Percentiles rank a stretch among this genome's conserved stretches.
Conservation (phyloP, 2,797 vertebrate species). For the Acanthurus leucopareius region DNA sequence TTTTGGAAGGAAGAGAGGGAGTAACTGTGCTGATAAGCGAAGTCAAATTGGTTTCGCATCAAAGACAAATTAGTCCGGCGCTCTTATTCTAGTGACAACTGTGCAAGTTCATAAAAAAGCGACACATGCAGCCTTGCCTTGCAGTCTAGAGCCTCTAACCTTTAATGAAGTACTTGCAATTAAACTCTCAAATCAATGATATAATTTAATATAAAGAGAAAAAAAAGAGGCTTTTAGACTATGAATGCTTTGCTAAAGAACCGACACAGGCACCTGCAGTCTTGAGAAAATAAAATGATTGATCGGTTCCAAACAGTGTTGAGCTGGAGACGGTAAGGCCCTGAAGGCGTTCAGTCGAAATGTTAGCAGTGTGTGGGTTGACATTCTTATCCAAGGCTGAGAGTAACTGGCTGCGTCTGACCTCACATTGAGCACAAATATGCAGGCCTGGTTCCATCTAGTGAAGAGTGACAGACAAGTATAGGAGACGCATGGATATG, state of each 20-base stretch:
- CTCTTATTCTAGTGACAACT: conserved; percentile 17
- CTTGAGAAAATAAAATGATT: conserved; percentile 28
- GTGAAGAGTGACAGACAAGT: conserved; percentile 15
- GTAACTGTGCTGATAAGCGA: conserved; percentile 30
- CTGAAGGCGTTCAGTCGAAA: conserved; percentile 51
- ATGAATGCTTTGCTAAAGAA: conserved; percentile 1
- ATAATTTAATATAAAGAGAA: neutral
- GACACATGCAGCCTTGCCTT: neutral
- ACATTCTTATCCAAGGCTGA: conserved; percentile 25
- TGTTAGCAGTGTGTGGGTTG: conserved; percentile 42
- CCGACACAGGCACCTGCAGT: conserved; percentile 15
- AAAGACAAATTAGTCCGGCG: conserved; percentile 41
- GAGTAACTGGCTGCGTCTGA: conserved; percentile 35
- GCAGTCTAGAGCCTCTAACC: neutral
- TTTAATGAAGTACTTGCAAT: neutral
- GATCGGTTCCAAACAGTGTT: conserved; percentile 34
- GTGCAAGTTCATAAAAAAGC: neutral
- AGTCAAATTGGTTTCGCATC: conserved; percentile 31
- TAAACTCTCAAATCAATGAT: neutral
- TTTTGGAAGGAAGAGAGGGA: conserved; percentile 20
- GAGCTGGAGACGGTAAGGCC: conserved; percentile 29
- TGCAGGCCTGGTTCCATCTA: neutral
- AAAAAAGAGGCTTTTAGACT: neutral
- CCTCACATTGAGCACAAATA: conserved; percentile 13
- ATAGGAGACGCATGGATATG: no score